phyloP scores from a whole-genome alignment of 2,888 invertebrate species.

The Muschampia plurimacula region DNA sequence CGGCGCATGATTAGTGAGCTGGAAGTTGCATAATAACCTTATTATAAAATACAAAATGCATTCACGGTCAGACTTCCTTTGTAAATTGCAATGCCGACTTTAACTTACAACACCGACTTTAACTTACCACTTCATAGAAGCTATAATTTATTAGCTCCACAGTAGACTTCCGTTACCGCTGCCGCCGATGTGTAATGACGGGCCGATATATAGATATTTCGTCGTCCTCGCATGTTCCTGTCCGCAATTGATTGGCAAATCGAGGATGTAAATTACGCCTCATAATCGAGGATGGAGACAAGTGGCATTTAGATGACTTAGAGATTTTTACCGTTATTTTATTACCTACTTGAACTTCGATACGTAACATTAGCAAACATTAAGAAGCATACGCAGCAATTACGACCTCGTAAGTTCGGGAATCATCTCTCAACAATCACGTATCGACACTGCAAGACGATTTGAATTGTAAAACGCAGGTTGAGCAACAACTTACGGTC shows the following conservation, averaged over 20 bases:
- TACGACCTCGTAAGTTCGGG: constrained; percentile 6
- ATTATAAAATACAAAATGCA: constrained; percentile 34
- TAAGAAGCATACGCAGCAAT: background rate
- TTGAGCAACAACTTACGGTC: constrained; percentile 58
- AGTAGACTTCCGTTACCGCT: constrained; percentile 62
- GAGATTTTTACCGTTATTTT: constrained; percentile 52
- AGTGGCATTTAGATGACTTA: constrained; percentile 57
- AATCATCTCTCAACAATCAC: constrained; percentile 50
- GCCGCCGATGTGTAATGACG: constrained; percentile 52
- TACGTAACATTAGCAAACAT: constrained; percentile 39
- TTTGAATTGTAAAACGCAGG: constrained; percentile 58
- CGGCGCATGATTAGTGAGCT: constrained; percentile 12
- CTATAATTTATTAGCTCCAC: constrained; percentile 56
- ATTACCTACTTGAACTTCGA: constrained; percentile 54
- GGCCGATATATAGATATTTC: constrained; percentile 42
- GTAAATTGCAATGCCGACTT: constrained; percentile 29
- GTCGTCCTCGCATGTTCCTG: constrained; percentile 62
- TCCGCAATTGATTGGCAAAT: constrained; percentile 53
- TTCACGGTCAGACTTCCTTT: constrained; percentile 39
- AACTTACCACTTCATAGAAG: constrained; percentile 52
- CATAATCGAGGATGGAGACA: constrained; percentile 50
- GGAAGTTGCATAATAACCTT: constrained; percentile 34
- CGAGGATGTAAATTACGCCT: constrained; percentile 55
- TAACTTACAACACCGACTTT: constrained; percentile 15
- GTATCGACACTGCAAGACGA: constrained; percentile 44